Base-by-base conservation (phyloP, 2,888 invertebrate genomes). In the Tenthredo mesomela region DNA sequence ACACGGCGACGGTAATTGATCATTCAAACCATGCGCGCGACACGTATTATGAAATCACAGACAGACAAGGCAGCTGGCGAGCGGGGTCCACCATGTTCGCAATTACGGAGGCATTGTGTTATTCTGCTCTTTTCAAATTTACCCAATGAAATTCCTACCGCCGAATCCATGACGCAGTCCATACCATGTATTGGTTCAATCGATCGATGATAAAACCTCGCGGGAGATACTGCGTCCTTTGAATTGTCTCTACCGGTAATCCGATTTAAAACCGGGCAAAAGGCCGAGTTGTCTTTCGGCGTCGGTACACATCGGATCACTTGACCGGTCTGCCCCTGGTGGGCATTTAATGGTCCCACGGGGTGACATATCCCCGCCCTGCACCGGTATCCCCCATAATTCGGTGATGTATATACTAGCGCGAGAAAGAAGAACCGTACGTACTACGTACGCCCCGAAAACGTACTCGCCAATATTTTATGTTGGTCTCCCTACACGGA, bases 321-420 rank as follows among this genome's bases (percentile, higher is more conserved):
- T 90, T 88, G 90, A 89, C 89, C 89, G 84, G 82, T 85, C 88
- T 88, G 88, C 88, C 88, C 87, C 88, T 87, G 85, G 87, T 85
- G 88, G 88, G 85, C 88, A 88, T 89, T 90, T 89, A 91, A 91
- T 88, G 88, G 89, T 89, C 89, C 87, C 90, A 70, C 73, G 88
- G 87, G 89, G 87, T 88, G 87, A 82, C 82, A 47, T 82, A 80
- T 70, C 43, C 47, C 82, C 80, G 61, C 37, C 65, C 80, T 29
- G 33, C 4, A 25, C 54, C 18, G 18, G 37, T 37, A 80, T 80
- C 80, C 80, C 80, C 80, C 61, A 47, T 67, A 54, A 78, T 82
- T 65, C 61, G 61, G n/a, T 29, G 47, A 82, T 29, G 12, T 47
- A 75, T 21, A 29, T 70, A 70, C 61, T n/a, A 54, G 7, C 54